Percentiles rank a stretch among this genome's conserved stretches.
Conservation (phyloP, 2,797 vertebrate species). For the Rallus crepitans region DNA sequence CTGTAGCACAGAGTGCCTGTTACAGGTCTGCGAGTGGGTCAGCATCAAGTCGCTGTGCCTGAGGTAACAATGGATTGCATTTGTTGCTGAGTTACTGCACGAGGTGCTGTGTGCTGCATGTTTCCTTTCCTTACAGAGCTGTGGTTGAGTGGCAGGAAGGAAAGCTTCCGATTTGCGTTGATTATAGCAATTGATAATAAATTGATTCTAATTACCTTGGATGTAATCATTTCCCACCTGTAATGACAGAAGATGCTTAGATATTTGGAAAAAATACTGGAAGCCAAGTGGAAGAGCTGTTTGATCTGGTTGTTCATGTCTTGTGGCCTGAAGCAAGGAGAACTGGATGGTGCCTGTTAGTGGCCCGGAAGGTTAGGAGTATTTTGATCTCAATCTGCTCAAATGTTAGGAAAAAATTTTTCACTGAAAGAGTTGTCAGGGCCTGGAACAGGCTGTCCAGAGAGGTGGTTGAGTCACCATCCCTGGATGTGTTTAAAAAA, state of each 20-base stretch:
- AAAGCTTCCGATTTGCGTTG: slow-evolving; percentile 36
- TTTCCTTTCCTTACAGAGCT: neutral
- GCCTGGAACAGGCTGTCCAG: too few relatives aligned
- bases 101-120: neutral
- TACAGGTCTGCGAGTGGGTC: neutral
- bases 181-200: slow-evolving; percentile 37
- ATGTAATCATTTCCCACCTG: slow-evolving; percentile 30
- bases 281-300: neutral
- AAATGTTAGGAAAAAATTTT: neutral
- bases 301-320: neutral
- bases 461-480: too few relatives aligned
- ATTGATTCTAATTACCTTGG: slow-evolving; percentile 37
- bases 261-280: neutral
- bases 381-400: neutral
- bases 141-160: neutral
- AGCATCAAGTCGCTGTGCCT: neutral
- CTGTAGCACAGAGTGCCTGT: neutral
- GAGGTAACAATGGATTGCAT: neutral
- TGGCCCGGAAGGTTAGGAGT: neutral
- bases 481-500: too few relatives aligned
- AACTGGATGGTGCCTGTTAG: neutral
- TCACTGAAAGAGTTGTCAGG: too few relatives aligned
- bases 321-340: neutral
- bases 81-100: neutral
- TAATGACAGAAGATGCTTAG: neutral